Evolutionary conservation across 2,797 vertebrate genomes (phyloP).

Genomic region (Vireo griseus): DNA sequence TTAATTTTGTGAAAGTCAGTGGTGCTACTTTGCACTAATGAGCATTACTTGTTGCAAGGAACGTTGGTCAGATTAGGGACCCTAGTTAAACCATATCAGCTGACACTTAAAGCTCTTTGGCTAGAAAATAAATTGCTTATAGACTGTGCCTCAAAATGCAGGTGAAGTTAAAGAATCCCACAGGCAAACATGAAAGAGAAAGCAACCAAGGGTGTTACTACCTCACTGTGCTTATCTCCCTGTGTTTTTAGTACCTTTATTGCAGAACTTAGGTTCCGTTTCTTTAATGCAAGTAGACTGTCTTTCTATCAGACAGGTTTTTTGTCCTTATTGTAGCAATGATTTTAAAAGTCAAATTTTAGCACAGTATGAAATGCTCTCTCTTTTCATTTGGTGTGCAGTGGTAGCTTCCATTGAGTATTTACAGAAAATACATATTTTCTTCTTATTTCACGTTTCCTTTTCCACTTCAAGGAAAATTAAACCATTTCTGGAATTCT

Average conservation of each 20-base stretch:
- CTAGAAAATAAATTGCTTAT: not conserved
- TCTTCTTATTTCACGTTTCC: not conserved
- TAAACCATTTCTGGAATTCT: not conserved
- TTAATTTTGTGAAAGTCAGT: not conserved
- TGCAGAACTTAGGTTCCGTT: not conserved
- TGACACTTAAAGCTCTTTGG: not conserved
- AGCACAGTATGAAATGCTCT: not conserved
- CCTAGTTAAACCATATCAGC: not conserved
- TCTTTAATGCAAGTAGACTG: not conserved
- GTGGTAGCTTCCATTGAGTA: not conserved
- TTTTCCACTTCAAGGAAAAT: not conserved
- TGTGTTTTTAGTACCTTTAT: not conserved
- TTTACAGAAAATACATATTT: not conserved
- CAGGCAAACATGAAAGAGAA: not conserved
- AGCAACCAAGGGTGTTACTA: not conserved
- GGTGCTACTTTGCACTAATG: not conserved
- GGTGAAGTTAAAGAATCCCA: not conserved
- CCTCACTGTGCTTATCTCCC: not conserved
- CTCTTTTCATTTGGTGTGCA: not conserved
- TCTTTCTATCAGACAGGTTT: not conserved
- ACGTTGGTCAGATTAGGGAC: not conserved
- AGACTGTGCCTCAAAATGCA: not conserved
- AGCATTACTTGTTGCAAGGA: not conserved
- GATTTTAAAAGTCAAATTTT: not conserved
- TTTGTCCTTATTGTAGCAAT: not conserved